Percentiles rank a stretch among this genome's conserved stretches.
Evolutionary conservation across 2,113 vertebrate genomes (phyloP).

Genomic region (Austrofundulus limnaeus): DNA sequence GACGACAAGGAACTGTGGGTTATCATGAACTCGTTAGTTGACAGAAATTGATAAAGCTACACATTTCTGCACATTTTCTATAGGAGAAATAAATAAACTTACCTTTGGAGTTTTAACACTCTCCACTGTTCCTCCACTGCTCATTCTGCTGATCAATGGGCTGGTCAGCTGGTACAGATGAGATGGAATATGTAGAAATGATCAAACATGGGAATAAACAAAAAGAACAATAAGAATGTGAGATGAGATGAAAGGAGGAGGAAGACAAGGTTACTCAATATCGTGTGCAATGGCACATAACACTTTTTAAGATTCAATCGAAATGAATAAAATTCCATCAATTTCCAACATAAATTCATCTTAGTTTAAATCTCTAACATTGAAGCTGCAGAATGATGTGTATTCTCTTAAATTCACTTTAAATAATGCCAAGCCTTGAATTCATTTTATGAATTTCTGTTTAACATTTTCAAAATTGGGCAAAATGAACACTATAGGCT

Average conservation of each 20-base stretch:
- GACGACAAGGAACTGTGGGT: not conserved
- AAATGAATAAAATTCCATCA: too few species aligned
- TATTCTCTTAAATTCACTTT: too few species aligned
- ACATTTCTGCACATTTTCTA: rapidly evolving
- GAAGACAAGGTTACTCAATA: too few species aligned
- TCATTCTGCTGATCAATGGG: slow-evolving; percentile 88
- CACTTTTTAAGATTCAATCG: too few species aligned
- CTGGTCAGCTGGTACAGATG: slow-evolving; percentile 85
- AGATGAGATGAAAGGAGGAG: not conserved
- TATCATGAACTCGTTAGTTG: not conserved
- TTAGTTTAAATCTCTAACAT: too few species aligned
- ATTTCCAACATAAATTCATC: too few species aligned
- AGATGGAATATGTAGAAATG: slow-evolving; percentile 2
- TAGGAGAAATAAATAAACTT: not conserved
- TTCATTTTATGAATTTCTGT: not conserved
- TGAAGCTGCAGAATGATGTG: too few species aligned
- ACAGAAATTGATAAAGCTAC: not conserved
- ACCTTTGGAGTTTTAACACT: slow-evolving; percentile 84
- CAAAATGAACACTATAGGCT: not conserved
- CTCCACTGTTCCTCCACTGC: slow-evolving; percentile 75
- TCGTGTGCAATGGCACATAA: too few species aligned
- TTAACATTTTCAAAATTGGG: not conserved
- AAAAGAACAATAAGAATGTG: not conserved
- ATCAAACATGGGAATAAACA: too few species aligned
- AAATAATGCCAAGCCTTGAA: too few species aligned